A percentile compares a stretch with the other conserved stretches of the same genome.
These are phyloP conservation scores for Thermophis baileyi DNA, from an alignment of 2,113 vertebrate genomes.

Conservation along the genomic window DNA sequence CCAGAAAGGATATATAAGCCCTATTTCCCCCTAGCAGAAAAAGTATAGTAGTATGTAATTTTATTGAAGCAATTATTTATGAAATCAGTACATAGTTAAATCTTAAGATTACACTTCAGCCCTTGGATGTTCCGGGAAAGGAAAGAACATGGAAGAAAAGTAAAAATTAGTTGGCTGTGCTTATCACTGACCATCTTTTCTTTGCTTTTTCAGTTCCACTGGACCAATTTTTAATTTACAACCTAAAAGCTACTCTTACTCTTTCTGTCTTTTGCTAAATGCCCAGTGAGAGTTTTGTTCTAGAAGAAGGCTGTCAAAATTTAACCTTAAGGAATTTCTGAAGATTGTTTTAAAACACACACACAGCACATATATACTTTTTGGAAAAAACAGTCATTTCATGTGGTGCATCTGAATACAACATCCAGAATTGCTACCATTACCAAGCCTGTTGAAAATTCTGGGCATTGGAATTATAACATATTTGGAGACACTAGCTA, in stretches of 20 bases:
- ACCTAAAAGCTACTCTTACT: background rate
- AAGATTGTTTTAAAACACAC: background rate
- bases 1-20: background rate
- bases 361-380: background rate
- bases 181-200: background rate
- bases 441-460: background rate
- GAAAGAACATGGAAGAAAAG: background rate
- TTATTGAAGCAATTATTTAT: background rate
- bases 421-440: background rate
- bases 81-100: background rate
- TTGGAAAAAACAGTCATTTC: background rate
- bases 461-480: background rate
- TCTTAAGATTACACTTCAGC: background rate
- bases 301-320: background rate
- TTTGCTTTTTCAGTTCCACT: background rate
- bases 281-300: background rate
- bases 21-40: background rate
- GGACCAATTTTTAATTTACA: background rate
- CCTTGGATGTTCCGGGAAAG: background rate
- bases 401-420: background rate
- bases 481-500: background rate
- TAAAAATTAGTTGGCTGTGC: background rate
- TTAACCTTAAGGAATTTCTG: background rate
- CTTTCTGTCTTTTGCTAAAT: background rate
- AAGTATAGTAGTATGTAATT: background rate